Evolutionary conservation across 2,113 vertebrate genomes (phyloP).

Genomic region (Menidia beryllina): DNA sequence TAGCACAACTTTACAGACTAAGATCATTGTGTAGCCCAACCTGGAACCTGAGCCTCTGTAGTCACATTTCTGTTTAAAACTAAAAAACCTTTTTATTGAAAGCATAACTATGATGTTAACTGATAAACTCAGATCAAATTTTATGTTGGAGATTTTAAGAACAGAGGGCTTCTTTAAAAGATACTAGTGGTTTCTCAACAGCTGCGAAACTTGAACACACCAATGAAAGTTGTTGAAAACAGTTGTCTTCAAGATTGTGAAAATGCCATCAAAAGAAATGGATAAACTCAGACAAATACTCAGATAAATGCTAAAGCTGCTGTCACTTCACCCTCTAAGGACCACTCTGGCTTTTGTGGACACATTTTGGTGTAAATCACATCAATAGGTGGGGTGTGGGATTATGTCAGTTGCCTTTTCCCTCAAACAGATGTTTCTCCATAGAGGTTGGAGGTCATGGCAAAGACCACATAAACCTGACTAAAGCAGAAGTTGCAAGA

Average conservation of each 20-base stretch:
- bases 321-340: constrained; percentile 12
- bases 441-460: constrained; percentile 57
- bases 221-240: constrained; percentile 9
- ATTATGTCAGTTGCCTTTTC: constrained; percentile 62
- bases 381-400: constrained; percentile 35
- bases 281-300: constrained; percentile 14
- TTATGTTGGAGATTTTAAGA: constrained; percentile 5
- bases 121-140: constrained; percentile 20
- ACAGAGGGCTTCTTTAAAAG: constrained; percentile 20
- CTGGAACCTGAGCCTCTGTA: constrained; percentile 49
- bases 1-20: constrained; percentile 11
- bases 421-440: constrained; percentile 74
- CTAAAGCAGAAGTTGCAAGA: constrained; percentile 63
- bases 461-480: constrained; percentile 64
- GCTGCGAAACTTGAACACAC: background rate
- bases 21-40: constrained; percentile 48
- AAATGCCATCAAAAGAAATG: background rate
- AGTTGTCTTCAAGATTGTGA: background rate
- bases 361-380: constrained; percentile 62
- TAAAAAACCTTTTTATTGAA: constrained; percentile 30
- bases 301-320: background rate
- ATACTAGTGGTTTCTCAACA: background rate
- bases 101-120: background rate
- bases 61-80: constrained; percentile 49
- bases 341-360: constrained; percentile 5